These are phyloP conservation scores for Meloe dianella DNA, from an alignment of 2,888 invertebrate species.

Conservation along the genomic window DNA sequence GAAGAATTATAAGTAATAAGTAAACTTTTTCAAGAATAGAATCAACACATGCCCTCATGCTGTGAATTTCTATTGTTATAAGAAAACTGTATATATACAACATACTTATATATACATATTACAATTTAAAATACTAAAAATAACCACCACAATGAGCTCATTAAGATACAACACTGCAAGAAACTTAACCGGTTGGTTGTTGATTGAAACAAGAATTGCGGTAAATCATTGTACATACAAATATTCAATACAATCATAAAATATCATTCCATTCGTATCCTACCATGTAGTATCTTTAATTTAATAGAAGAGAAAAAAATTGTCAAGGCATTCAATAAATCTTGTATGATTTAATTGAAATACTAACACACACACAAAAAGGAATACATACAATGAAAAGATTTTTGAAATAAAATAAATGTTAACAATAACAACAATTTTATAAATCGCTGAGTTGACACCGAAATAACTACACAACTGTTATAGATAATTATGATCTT, in stretches of 20 bases:
- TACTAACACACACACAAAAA: too few relatives aligned
- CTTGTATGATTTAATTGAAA: too few relatives aligned
- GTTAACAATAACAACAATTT: background rate
- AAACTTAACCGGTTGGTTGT: background rate
- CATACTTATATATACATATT: constrained; percentile 13
- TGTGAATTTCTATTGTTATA: background rate
- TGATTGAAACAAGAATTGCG: background rate
- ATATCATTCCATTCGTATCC: background rate
- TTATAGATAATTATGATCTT: background rate
- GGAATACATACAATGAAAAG: background rate
- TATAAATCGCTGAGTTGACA: background rate
- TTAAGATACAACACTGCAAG: constrained; percentile 8
- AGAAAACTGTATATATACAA: background rate
- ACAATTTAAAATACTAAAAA: constrained; percentile 21
- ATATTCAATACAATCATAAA: background rate
- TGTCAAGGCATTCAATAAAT: background rate
- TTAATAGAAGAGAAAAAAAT: background rate
- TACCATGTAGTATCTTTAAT: background rate
- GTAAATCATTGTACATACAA: background rate
- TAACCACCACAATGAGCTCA: constrained; percentile 20
- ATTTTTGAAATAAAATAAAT: background rate
- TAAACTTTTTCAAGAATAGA: background rate
- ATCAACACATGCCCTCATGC: background rate
- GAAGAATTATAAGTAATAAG: background rate
- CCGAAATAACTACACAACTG: background rate